Evolutionary conservation across 2,888 invertebrate genomes (phyloP).

Genomic region (Euplagia quadripunctaria): DNA sequence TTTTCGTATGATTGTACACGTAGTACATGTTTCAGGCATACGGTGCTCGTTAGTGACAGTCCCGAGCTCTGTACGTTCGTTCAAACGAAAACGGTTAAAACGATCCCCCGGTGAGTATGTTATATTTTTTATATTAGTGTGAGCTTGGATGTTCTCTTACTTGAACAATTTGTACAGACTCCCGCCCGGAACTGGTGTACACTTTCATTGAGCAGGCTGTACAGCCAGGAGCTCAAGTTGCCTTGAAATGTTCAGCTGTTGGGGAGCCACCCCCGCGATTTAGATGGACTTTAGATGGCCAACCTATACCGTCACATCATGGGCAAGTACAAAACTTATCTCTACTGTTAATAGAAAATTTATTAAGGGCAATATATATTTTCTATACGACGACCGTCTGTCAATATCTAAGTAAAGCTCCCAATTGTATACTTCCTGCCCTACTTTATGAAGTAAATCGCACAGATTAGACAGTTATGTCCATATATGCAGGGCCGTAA

Average conservation of each 20-base stretch:
- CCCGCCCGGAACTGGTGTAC: conserved; percentile 93
- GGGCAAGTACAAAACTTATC: conserved; percentile 63
- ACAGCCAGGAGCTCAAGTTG: conserved; percentile 90
- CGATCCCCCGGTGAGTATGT: conserved; percentile 76
- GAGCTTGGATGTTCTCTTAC: conserved; percentile 34
- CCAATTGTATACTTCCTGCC: conserved; percentile 13
- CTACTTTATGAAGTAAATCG: conserved; percentile 22
- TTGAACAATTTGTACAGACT: conserved; percentile 85
- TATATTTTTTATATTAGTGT: conserved; percentile 45
- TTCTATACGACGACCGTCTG: conserved; percentile 13
- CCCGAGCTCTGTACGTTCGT: conserved; percentile 62
- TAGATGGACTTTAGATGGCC: conserved; percentile 80
- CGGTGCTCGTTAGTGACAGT: conserved; percentile 78
- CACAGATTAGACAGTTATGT: conserved; percentile 28
- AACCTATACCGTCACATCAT: conserved; percentile 80
- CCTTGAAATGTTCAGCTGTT: conserved; percentile 94
- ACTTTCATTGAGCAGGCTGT: conserved; percentile 94
- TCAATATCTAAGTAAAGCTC: conserved; percentile 5
- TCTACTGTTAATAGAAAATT: background rate
- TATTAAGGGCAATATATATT: background rate
- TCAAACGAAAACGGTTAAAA: conserved; percentile 79
- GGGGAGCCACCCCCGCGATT: conserved; percentile 94
- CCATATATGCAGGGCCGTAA: conserved; percentile 67
- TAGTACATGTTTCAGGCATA: conserved; percentile 71
- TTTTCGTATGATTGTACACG: conserved; percentile 23